A percentile compares a stretch with the other conserved stretches of the same genome.
Conservation (phyloP, 2,888 invertebrate genomes). For the Philereme transversata region DNA sequence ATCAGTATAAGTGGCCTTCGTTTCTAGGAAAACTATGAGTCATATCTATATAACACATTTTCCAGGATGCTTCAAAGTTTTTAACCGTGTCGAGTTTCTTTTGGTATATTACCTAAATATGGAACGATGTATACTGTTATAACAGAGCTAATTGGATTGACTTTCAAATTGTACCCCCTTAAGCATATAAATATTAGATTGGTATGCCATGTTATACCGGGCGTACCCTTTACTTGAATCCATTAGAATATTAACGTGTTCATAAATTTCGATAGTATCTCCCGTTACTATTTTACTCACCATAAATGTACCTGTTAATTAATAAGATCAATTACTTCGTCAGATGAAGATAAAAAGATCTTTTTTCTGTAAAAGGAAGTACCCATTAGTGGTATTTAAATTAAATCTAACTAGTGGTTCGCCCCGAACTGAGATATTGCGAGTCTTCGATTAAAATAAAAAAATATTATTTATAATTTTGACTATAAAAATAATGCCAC, state of each 20-base stretch:
- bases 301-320: slow-evolving; percentile 21
- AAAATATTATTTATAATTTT: no score
- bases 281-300: slow-evolving; percentile 18
- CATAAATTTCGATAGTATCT: slow-evolving; percentile 31
- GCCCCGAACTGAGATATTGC: no score
- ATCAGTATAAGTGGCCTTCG: slow-evolving; percentile 7
- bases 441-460: no score
- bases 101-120: not conserved
- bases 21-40: slow-evolving; percentile 3
- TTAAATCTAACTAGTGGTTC: no score
- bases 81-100: not conserved
- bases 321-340: slow-evolving; percentile 26
- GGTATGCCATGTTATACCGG: slow-evolving; percentile 25
- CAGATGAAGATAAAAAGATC: no score
- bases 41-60: not conserved
- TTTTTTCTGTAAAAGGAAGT: no score
- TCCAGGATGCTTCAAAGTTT: not conserved
- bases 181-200: slow-evolving; percentile 26
- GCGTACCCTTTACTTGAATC: slow-evolving; percentile 14
- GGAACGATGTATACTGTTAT: not conserved
- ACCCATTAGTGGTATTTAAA: no score
- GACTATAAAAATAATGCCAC: no score
- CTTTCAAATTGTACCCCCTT: slow-evolving; percentile 12
- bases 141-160: slow-evolving; percentile 2
- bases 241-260: slow-evolving; percentile 32